Conservation (phyloP, 1,140 invertebrate species). For the Penaeus vannamei region DNA sequence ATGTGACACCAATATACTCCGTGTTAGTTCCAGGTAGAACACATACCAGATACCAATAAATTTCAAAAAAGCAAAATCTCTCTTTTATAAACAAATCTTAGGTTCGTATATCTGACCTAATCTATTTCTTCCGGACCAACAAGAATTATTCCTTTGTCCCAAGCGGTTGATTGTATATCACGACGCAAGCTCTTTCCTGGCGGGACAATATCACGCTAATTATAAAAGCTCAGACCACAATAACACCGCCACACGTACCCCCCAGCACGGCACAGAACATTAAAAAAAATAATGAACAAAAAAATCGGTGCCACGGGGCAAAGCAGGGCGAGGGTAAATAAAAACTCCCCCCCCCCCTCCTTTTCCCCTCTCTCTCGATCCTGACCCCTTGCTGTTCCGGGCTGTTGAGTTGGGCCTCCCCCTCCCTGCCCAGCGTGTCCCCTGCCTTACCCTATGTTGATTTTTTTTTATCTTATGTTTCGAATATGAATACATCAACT, state of each 20-base stretch:
- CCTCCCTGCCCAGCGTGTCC: too few relatives aligned
- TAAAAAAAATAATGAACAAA: constrained; percentile 4
- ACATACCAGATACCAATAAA: too few relatives aligned
- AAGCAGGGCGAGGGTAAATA: constrained; percentile 13
- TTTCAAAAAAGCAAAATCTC: too few relatives aligned
- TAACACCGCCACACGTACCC: constrained; percentile 13
- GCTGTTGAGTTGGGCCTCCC: too few relatives aligned
- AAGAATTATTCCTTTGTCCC: too few relatives aligned
- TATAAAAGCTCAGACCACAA: background rate
- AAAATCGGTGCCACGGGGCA: constrained; percentile 17
- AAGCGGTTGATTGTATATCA: too few relatives aligned
- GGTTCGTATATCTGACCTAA: too few relatives aligned
- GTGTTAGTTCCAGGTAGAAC: too few relatives aligned
- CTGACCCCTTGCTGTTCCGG: background rate
- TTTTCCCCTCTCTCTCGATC: background rate
- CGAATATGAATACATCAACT: background rate
- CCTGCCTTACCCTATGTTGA: too few relatives aligned
- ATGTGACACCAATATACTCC: too few relatives aligned
- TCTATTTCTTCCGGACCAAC: too few relatives aligned
- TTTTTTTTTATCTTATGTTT: background rate
- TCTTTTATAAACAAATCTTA: too few relatives aligned
- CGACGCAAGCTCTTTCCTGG: background rate
- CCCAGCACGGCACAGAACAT: background rate
- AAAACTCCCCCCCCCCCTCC: constrained; percentile 17
- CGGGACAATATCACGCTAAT: constrained; percentile 36